Evolutionary conservation across 2,888 invertebrate species (phyloP).

Genomic region (Mesorhabditis spiculigera): DNA sequence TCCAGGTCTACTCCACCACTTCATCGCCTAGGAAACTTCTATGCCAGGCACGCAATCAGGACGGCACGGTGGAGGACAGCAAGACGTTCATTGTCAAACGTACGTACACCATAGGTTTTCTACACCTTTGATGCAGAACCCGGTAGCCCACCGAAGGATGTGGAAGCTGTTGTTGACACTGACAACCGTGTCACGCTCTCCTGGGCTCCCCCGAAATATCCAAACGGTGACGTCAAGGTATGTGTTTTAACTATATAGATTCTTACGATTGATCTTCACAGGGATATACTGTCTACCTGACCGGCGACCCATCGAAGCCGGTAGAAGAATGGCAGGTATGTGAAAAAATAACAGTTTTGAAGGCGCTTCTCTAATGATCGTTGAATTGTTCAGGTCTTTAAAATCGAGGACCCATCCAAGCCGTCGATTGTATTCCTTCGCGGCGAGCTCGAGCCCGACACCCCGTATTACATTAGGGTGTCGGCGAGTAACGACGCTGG

Average conservation of each 20-base stretch:
- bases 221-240: constrained; percentile 53
- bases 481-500: constrained; percentile 51
- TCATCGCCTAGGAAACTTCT: constrained; percentile 45
- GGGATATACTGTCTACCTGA: constrained; percentile 54
- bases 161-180: constrained; percentile 47
- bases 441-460: constrained; percentile 55
- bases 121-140: constrained; percentile 38
- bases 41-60: constrained; percentile 54
- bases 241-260: constrained; percentile 8
- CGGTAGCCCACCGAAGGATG: constrained; percentile 49
- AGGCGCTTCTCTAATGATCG: not conserved
- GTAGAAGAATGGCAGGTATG: constrained; percentile 52
- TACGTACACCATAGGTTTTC: constrained; percentile 18
- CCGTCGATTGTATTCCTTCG: constrained; percentile 45
- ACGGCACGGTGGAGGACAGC: constrained; percentile 49
- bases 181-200: constrained; percentile 54
- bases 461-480: constrained; percentile 54
- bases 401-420: constrained; percentile 15
- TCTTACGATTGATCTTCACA: constrained; percentile 19
- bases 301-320: constrained; percentile 53
- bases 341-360: not conserved
- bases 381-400: not conserved
- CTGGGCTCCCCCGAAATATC: constrained; percentile 52
- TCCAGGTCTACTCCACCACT: constrained; percentile 45
- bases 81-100: constrained; percentile 49